Percentiles rank a stretch among this genome's conserved stretches.
phyloP scores from a whole-genome alignment of 2,888 invertebrate species.

The Linnaemya tessellans region DNA sequence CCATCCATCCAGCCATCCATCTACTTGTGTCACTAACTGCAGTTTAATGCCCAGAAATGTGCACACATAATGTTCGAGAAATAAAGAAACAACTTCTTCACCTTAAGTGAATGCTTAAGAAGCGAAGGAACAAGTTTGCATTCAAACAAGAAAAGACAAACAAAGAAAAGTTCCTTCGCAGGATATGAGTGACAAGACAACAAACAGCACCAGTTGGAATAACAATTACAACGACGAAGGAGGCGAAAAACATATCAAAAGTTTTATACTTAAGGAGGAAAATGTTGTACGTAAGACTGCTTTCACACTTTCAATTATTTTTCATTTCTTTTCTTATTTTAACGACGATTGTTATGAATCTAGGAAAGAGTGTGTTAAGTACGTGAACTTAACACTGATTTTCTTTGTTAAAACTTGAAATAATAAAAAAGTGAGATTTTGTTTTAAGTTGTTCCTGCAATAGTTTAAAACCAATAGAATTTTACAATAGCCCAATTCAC shows the following conservation, averaged over 20 bases:
- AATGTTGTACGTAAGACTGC: constrained; percentile 46
- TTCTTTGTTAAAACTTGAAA: constrained; percentile 33
- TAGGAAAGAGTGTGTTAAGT: constrained; percentile 49
- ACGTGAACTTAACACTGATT: constrained; percentile 65
- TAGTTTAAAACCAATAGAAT: background rate
- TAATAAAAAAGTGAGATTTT: constrained; percentile 23
- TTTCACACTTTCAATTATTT: constrained; percentile 52
- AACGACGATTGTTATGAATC: constrained; percentile 16
- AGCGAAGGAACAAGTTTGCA: background rate
- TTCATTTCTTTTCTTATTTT: constrained; percentile 17
- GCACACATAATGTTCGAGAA: background rate
- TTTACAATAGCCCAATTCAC: too few species aligned
- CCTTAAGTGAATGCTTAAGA: background rate
- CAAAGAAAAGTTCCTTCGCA: constrained; percentile 33
- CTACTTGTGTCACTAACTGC: constrained; percentile 49
- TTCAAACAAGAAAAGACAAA: constrained; percentile 33
- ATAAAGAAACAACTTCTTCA: constrained; percentile 9
- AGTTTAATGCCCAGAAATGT: constrained; percentile 16
- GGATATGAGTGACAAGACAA: constrained; percentile 60
- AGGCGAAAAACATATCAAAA: constrained; percentile 47
- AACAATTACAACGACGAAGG: constrained; percentile 37
- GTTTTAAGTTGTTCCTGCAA: constrained; percentile 12
- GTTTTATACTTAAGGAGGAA: constrained; percentile 53
- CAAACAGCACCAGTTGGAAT: constrained; percentile 20
- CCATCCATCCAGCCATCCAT: constrained; percentile 6